Evolutionary conservation across 2,888 invertebrate species (phyloP).

Genomic region (Hedychridium roseum): DNA sequence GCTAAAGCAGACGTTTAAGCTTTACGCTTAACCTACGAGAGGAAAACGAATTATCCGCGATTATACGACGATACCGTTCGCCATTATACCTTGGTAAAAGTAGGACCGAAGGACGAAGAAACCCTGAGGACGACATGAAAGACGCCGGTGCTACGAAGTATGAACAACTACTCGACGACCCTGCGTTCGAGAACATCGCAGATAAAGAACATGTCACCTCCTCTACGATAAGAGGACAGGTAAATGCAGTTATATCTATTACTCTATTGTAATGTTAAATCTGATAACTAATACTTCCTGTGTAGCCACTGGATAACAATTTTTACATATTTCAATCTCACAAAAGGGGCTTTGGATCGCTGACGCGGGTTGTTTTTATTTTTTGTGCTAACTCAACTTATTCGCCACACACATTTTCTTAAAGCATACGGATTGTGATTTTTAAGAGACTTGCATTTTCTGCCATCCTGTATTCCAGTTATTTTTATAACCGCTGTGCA

Average conservation of each 20-base stretch:
- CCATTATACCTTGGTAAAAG: neutral
- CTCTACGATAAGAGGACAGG: neutral
- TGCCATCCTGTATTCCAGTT: too few species aligned
- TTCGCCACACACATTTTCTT: too few species aligned
- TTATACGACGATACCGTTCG: too few species aligned
- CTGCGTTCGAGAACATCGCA: constrained; percentile 24
- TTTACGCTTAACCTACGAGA: too few species aligned
- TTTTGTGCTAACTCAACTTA: too few species aligned
- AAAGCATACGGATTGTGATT: too few species aligned
- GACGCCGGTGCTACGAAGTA: constrained; percentile 33
- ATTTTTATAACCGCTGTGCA: too few species aligned
- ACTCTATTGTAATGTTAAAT: neutral
- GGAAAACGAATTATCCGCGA: too few species aligned
- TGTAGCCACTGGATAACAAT: neutral
- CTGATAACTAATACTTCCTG: neutral
- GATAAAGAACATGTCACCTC: constrained; percentile 23
- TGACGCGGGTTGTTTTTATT: too few species aligned
- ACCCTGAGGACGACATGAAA: constrained; percentile 28
- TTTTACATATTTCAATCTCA: neutral
- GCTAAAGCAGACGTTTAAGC: too few species aligned
- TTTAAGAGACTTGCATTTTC: too few species aligned
- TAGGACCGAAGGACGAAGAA: neutral
- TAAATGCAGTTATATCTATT: neutral
- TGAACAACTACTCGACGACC: constrained; percentile 33
- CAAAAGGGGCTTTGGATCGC: neutral